Conservation (phyloP, 1,140 invertebrate genomes). For the Drosophila ironensis region DNA sequence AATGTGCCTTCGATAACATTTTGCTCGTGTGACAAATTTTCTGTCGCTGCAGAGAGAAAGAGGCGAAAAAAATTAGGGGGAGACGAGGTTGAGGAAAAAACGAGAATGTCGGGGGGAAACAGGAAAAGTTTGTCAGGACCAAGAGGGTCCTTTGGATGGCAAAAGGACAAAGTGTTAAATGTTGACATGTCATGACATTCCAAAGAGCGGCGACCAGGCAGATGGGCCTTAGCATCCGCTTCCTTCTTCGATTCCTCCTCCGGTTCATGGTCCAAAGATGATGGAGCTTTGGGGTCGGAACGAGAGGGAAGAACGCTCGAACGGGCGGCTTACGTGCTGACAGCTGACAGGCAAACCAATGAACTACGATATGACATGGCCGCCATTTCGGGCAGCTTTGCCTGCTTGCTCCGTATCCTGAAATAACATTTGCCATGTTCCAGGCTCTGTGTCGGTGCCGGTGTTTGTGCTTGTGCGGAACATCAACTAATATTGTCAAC, state of each 20-base stretch:
- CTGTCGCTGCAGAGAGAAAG: conserved; percentile 28
- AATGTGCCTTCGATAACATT: conserved; percentile 75
- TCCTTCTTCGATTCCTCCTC: background rate
- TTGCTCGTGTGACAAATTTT: conserved; percentile 74
- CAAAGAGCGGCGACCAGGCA: conserved; percentile 52
- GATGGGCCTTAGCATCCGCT: conserved; percentile 27
- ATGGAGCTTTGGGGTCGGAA: background rate
- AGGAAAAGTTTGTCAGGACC: conserved; percentile 52
- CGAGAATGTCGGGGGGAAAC: conserved; percentile 25
- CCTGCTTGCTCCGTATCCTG: conserved; percentile 10
- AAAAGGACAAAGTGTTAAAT: conserved; percentile 70
- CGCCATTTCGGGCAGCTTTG: conserved; percentile 23
- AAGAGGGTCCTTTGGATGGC: conserved; percentile 5
- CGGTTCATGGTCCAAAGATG: conserved; percentile 34
- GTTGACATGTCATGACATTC: conserved; percentile 79
- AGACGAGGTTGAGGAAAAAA: too few species aligned
- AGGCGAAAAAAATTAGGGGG: conserved; percentile 1
- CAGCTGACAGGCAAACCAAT: conserved; percentile 77
- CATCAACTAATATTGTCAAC: conserved; percentile 77
- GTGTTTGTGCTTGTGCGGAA: conserved; percentile 52
- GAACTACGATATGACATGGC: conserved; percentile 70
- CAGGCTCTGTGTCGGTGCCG: background rate
- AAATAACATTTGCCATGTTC: conserved; percentile 54
- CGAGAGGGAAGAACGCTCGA: conserved; percentile 33
- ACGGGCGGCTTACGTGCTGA: conserved; percentile 74